phyloP scores from a whole-genome alignment of 2,113 vertebrate species.

The Grammomys surdaster region DNA sequence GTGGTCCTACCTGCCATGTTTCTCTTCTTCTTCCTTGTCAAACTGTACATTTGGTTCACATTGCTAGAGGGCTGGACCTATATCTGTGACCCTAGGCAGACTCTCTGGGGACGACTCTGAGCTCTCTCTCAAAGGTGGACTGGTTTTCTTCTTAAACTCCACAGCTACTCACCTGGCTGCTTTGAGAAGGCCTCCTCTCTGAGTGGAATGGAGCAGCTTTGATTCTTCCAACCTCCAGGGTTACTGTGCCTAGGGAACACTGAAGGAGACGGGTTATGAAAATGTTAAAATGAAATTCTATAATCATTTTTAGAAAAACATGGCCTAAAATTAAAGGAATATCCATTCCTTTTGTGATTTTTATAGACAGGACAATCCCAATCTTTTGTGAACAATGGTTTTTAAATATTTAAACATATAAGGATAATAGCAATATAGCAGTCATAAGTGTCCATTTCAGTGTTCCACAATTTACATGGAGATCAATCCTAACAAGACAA shows the following conservation, averaged over 20 bases:
- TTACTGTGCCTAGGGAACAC: conserved; percentile 95
- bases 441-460: background rate
- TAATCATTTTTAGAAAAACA: conserved; percentile 21
- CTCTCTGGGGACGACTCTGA: background rate
- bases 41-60: background rate
- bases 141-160: background rate
- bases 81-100: background rate
- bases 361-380: background rate
- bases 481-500: background rate
- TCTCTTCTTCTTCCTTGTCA: background rate
- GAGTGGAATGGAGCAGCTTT: conserved; percentile 96
- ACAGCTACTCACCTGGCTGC: conserved; percentile 92
- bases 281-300: conserved; percentile 51
- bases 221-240: conserved; percentile 95
- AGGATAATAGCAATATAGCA: background rate
- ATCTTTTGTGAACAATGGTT: background rate
- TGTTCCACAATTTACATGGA: background rate
- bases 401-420: conserved; percentile 32
- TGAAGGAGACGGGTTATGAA: conserved; percentile 75
- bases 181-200: conserved; percentile 93
- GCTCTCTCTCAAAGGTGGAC: background rate
- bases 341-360: background rate
- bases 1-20: too few species aligned
- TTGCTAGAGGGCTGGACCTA: background rate
- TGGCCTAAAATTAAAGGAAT: conserved; percentile 8